Base-by-base conservation (phyloP, 2,888 invertebrate genomes). In the Tenthredo notha region DNA sequence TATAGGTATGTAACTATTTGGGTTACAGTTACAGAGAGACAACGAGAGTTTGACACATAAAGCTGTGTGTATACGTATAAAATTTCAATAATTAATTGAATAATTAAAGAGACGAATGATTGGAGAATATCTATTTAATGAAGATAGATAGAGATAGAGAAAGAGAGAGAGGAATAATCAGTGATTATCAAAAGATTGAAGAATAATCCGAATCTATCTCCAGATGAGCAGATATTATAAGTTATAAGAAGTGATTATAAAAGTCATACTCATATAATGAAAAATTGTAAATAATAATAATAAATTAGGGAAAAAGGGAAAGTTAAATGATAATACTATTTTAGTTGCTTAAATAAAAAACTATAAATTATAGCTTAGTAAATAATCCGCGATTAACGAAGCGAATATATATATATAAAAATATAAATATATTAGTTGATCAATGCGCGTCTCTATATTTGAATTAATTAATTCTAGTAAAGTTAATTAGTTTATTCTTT, bases 271-370 rank as follows among this genome's bases (percentile, higher is more conserved):
- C n/a, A 0, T 54, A n/a, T 54, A n/a, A 54, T n/a, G n/a, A 54
- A 54, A 54, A n/a, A n/a, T 54, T 54, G 54, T 54, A 54, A n/a
- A 54, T 54, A 54, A n/a, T n/a, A n/a, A 54, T 54, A 54, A 37
- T 7, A 37, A 50, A 50, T 5, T 54, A 54, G 54, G 18, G 54
- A 54, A 54, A 54, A 54, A 54, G n/a, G 54, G 54, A 54, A 54
- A 54, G 54, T 54, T 54, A 54, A n/a, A 54, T 33, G 4, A 33
- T 54, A 18, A 18, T 50, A 54, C n/a, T 7, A 7, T n/a, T 54
- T 54, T 54, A 54, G 54, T 54, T 54, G 54, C 54, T 54, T 54
- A 54, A 54, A 1, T 5, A 6, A 54, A n/a, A n/a, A 54, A 54
- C 54, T 54, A 54, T 54, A 54, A 54, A 54, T 54, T 54, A n/a